Evolutionary conservation across 2,888 invertebrate species (phyloP).

Genomic region (Colletes collaris): DNA sequence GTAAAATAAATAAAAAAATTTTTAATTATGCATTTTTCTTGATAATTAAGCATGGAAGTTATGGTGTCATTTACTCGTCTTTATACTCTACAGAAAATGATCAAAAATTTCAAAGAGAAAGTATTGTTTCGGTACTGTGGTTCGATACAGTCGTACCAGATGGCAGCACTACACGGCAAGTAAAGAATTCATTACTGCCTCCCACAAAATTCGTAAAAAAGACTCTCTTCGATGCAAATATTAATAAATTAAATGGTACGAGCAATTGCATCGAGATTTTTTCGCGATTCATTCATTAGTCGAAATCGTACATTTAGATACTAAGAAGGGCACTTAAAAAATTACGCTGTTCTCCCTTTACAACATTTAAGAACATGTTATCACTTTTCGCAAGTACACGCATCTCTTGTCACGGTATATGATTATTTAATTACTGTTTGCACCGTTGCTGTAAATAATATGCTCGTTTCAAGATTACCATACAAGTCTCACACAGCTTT

Average conservation of each 20-base stretch:
- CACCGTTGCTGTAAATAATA: conserved; percentile 27
- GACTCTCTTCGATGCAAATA: no score
- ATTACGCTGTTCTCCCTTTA: not conserved
- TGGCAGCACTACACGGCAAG: conserved; percentile 73
- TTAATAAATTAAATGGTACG: no score
- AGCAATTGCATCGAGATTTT: no score
- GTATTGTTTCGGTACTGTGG: conserved; percentile 61
- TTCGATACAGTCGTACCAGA: conserved; percentile 61
- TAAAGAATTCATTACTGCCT: not conserved
- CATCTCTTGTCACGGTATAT: not conserved
- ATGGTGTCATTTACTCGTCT: no score
- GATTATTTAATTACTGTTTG: conserved; percentile 35
- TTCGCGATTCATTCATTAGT: no score
- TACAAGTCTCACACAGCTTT: conserved; percentile 5
- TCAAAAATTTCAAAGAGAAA: conserved; percentile 41
- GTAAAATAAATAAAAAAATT: no score
- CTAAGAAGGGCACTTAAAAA: not conserved
- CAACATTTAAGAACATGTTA: not conserved
- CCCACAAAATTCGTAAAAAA: not conserved
- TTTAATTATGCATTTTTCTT: no score
- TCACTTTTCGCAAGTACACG: conserved; percentile 3
- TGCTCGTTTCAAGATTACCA: conserved; percentile 26
- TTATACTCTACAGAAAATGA: not conserved
- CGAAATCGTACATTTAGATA: no score
- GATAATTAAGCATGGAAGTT: no score